Base-by-base conservation (phyloP, 2,888 invertebrate genomes). In the Psylliodes chrysocephalus region DNA sequence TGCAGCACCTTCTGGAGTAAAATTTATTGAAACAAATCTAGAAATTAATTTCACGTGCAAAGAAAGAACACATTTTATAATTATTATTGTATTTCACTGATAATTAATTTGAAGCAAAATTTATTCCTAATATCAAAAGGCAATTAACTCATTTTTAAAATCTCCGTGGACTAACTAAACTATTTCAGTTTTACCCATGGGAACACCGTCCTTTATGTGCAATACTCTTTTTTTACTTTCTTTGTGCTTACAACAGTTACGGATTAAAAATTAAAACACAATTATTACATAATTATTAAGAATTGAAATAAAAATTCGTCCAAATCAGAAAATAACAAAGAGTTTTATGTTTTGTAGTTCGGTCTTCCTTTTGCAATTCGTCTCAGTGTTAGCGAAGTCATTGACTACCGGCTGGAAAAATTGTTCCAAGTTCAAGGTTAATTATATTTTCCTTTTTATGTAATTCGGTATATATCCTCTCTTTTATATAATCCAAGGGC, bases 381-480 rank as follows among this genome's bases (percentile, higher is more conserved):
- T 30, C 10, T 8, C 10, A 30, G 8, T 30, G 4, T 8, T 5
- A 30, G 30, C 30, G 30, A 30, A 10, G 4, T 30, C 2, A 8
- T 30, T 22, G 6, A 22, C 22, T 22, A 22, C 6, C 2, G 3
- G 30, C 10, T 30, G 4, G 3, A 30, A 30, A 30, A 30, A 30
- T 30, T 44, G 44, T 44, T 44, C 17, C 44, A 44, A 44, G 44
- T 44, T 44, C 44, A 44, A 44, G 44, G 44, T 18, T 14, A 19
- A 17, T 19, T 10, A 44, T 30, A 2, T 8, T 30, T 30, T 30
- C 10, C 6, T 30, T 30, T 30, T 30, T 30, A 8, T 30, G 3
- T 30, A 30, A 30, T 30, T 10, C 4, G 30, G 30, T 30, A 2
- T 10, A 10, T 30, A 6, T 30, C 10, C 30, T 30, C 30, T 30